phyloP scores from a whole-genome alignment of 1,140 invertebrate species.

The Heliothis virescens region DNA sequence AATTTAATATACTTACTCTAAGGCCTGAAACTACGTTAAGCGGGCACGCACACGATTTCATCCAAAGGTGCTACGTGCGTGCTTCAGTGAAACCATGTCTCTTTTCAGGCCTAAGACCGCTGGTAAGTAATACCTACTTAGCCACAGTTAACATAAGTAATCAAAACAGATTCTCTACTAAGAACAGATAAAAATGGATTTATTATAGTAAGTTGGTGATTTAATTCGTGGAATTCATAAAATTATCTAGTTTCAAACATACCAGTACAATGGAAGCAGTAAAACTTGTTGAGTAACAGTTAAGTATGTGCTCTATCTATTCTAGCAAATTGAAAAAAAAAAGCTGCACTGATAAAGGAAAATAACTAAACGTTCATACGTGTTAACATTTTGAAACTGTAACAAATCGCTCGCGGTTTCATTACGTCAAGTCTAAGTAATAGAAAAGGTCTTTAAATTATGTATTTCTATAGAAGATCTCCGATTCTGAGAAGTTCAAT shows the following conservation, averaged over 20 bases:
- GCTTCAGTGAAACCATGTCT: no score
- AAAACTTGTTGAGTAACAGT: conserved; percentile 9
- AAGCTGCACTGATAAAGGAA: background rate
- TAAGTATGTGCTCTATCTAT: conserved; percentile 47
- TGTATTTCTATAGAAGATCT: no score
- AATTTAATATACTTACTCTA: no score
- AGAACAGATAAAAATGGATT: background rate
- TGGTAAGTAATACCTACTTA: background rate
- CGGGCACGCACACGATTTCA: no score
- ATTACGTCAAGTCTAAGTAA: background rate
- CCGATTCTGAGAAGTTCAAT: no score
- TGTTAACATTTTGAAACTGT: conserved; percentile 13
- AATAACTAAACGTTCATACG: background rate
- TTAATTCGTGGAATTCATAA: conserved; percentile 21
- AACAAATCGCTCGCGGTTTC: conserved; percentile 27
- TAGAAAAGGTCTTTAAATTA: background rate
- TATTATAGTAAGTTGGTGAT: no score
- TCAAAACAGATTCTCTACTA: background rate
- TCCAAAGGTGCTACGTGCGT: no score
- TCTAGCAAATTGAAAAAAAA: conserved; percentile 24
- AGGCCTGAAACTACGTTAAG: no score
- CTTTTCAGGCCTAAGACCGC: no score
- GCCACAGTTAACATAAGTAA: background rate
- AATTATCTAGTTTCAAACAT: background rate
- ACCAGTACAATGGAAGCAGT: background rate